These are phyloP conservation scores for Erebia palarica DNA, from an alignment of 2,888 invertebrate species.

Conservation along the genomic window DNA sequence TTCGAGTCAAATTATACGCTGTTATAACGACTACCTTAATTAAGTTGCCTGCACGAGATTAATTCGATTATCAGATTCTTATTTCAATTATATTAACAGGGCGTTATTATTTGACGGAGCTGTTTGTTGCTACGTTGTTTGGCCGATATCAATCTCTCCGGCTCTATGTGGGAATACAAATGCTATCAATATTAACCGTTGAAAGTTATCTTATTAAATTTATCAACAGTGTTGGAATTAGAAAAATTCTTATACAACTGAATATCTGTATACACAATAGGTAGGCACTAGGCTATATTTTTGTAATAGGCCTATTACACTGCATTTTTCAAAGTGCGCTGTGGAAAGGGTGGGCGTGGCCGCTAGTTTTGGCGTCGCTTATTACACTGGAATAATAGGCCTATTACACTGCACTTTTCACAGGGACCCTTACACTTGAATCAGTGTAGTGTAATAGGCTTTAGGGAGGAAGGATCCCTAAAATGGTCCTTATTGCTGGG, in stretches of 20 bases:
- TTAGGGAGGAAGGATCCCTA: too few species aligned
- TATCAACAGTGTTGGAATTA: conserved; percentile 22
- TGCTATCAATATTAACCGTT: conserved; percentile 30
- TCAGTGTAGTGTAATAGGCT: too few species aligned
- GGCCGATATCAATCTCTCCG: conserved; percentile 25
- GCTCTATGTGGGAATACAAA: conserved; percentile 24
- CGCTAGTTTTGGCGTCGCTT: too few species aligned
- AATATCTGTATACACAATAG: background rate
- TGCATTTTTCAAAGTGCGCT: too few species aligned
- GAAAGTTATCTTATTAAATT: conserved; percentile 24
- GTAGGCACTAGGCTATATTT: background rate
- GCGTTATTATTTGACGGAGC: conserved; percentile 64
- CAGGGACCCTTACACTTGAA: too few species aligned
- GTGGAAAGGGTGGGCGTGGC: too few species aligned
- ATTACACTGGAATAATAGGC: too few species aligned
- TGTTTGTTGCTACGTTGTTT: conserved; percentile 57
- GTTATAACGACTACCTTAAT: conserved; percentile 71
- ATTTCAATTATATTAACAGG: conserved; percentile 74
- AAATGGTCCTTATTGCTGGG: too few species aligned
- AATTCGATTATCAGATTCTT: conserved; percentile 77
- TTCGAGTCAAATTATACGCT: conserved; percentile 79
- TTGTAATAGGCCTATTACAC: too few species aligned
- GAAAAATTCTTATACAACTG: conserved; percentile 2
- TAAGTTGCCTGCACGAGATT: conserved; percentile 72
- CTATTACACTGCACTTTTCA: too few species aligned